These are phyloP conservation scores for Apodemus speciosus DNA, from an alignment of 2,113 vertebrate genomes.

Conservation along the genomic window DNA sequence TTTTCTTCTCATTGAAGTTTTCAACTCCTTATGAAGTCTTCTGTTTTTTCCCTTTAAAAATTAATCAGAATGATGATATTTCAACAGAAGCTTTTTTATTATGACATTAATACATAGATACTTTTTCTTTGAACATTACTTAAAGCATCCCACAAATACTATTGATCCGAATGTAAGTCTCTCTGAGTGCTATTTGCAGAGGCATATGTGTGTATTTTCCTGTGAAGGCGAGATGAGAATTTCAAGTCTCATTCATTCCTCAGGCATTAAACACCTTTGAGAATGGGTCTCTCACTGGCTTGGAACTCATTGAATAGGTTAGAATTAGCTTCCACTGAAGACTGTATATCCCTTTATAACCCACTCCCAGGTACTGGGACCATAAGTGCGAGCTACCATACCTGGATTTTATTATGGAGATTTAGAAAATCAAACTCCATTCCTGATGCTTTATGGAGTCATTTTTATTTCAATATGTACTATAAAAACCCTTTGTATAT, in stretches of 20 bases:
- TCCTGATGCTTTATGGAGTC: neutral
- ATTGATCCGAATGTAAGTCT: neutral
- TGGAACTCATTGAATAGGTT: neutral
- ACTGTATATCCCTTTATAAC: neutral
- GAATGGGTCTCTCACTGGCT: neutral
- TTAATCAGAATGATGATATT: neutral
- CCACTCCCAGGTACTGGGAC: too few relatives aligned
- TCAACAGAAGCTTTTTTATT: neutral
- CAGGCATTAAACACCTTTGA: neutral
- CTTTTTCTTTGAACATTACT: neutral
- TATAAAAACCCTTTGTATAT: neutral
- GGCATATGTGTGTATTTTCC: neutral
- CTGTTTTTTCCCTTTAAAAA: slow-evolving; percentile 45
- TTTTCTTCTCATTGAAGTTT: slow-evolving; percentile 16
- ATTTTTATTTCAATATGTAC: neutral
- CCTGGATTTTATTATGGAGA: neutral
- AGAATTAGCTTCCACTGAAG: neutral
- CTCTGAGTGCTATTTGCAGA: neutral
- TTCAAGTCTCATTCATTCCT: neutral
- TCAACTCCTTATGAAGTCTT: neutral
- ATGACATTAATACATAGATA: neutral
- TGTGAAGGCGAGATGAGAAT: neutral
- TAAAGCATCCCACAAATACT: neutral
- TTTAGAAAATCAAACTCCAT: neutral
- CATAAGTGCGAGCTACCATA: neutral